phyloP scores from a whole-genome alignment of 2,113 vertebrate genomes.

The Epinephelus cyanopodus region DNA sequence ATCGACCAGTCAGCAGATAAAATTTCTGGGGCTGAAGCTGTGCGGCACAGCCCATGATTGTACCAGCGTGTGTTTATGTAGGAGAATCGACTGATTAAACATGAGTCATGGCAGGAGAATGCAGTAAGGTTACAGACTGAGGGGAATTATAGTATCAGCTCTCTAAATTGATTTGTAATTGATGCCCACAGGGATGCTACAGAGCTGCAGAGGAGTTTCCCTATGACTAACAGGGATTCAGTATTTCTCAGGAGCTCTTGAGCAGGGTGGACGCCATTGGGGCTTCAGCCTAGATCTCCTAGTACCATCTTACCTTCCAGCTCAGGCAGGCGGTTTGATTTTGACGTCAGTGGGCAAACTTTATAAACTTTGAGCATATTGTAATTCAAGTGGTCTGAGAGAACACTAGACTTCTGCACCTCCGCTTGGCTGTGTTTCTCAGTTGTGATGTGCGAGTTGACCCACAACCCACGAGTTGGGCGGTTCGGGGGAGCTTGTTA shows the following conservation, averaged over 20 bases:
- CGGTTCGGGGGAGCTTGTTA: too few relatives aligned
- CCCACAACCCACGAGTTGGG: too few relatives aligned
- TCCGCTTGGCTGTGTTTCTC: too few relatives aligned
- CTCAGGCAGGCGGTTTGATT: too few relatives aligned
- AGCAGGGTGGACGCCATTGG: background rate
- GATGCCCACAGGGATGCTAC: background rate
- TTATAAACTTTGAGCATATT: too few relatives aligned
- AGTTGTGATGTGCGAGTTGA: too few relatives aligned
- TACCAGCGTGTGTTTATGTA: background rate
- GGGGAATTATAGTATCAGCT: background rate
- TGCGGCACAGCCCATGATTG: background rate
- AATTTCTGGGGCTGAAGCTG: background rate
- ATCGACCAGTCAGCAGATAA: conserved; percentile 26
- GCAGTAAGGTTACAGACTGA: background rate
- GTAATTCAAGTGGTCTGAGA: too few relatives aligned
- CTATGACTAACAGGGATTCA: background rate
- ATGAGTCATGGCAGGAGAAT: conserved; percentile 9
- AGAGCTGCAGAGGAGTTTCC: background rate
- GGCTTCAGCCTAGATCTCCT: background rate
- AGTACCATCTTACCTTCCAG: too few relatives aligned
- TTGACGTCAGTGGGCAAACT: too few relatives aligned
- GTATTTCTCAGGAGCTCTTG: background rate
- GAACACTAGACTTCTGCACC: too few relatives aligned
- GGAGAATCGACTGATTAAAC: conserved; percentile 27
- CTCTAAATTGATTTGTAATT: conserved; percentile 4